Percentiles rank a stretch among this genome's conserved stretches.
Evolutionary conservation across 2,113 vertebrate genomes (phyloP).

Genomic region (Aythya baeri): DNA sequence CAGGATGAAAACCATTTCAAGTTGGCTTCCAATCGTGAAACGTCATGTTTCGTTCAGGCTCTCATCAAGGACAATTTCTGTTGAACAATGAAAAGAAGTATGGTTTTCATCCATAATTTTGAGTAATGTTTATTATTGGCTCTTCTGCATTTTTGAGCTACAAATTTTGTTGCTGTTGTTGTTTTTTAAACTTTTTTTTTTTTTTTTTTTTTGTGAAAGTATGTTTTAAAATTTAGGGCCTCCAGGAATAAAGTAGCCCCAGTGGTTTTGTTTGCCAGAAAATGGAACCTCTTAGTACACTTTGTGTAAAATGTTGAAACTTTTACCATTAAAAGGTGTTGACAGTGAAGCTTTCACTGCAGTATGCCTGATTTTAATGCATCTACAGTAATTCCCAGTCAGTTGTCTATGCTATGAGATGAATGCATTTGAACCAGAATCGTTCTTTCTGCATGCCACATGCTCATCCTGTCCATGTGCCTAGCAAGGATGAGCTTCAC

Average conservation of each 20-base stretch:
- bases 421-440: slow-evolving; percentile 81
- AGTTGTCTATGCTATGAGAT: slow-evolving; percentile 84
- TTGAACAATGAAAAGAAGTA: neutral
- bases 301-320: slow-evolving; percentile 86
- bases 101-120: slow-evolving; percentile 42
- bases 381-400: slow-evolving; percentile 77
- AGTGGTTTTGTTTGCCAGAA: neutral
- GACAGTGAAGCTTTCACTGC: slow-evolving; percentile 80
- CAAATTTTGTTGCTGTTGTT: neutral
- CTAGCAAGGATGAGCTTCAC: slow-evolving; percentile 84
- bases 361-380: slow-evolving; percentile 88
- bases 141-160: slow-evolving; percentile 2
- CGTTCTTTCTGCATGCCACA: slow-evolving; percentile 86
- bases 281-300: slow-evolving; percentile 72
- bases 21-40: slow-evolving; percentile 40
- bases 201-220: neutral
- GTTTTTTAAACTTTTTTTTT: neutral
- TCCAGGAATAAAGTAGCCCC: slow-evolving; percentile 32
- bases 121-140: neutral
- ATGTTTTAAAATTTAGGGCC: slow-evolving; percentile 20
- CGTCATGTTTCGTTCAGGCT: neutral
- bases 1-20: slow-evolving; percentile 10
- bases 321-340: slow-evolving; percentile 73
- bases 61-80: neutral
- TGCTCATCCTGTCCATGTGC: slow-evolving; percentile 84